phyloP scores from a whole-genome alignment of 1,140 invertebrate species.

The Thereuonema tuberculata region DNA sequence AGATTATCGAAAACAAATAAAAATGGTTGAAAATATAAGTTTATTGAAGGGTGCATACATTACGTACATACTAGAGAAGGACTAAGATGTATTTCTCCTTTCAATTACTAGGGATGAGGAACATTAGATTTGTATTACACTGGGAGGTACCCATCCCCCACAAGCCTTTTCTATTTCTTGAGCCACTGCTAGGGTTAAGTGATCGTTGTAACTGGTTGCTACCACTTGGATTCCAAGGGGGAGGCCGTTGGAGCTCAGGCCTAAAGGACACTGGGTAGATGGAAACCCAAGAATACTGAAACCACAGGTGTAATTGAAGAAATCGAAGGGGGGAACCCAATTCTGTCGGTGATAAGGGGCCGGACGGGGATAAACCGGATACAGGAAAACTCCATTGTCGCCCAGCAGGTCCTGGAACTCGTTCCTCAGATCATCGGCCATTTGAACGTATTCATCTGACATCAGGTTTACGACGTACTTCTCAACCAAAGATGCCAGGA shows the following conservation, averaged over 20 bases:
- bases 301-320: slow-evolving; percentile 75
- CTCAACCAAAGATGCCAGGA: slow-evolving; percentile 54
- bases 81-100: too few relatives aligned
- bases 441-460: slow-evolving; percentile 8
- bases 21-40: too few relatives aligned
- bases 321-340: slow-evolving; percentile 67
- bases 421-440: slow-evolving; percentile 13
- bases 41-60: too few relatives aligned
- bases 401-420: slow-evolving; percentile 50
- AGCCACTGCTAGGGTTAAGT: slow-evolving; percentile 67
- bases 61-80: too few relatives aligned
- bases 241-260: slow-evolving; percentile 64
- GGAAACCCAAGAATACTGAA: slow-evolving; percentile 78
- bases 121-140: neutral
- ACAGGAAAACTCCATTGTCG: slow-evolving; percentile 69
- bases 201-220: slow-evolving; percentile 58
- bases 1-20: too few relatives aligned
- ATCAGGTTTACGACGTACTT: slow-evolving; percentile 23
- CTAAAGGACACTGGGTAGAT: slow-evolving; percentile 73
- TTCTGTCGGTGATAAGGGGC: slow-evolving; percentile 73
- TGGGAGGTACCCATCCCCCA: slow-evolving; percentile 53
- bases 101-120: too few relatives aligned
- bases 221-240: slow-evolving; percentile 79
- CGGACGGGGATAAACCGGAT: slow-evolving; percentile 62
- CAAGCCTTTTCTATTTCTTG: slow-evolving; percentile 61